phyloP scores from a whole-genome alignment of 2,113 vertebrate species.

The Caranx melampygus region DNA sequence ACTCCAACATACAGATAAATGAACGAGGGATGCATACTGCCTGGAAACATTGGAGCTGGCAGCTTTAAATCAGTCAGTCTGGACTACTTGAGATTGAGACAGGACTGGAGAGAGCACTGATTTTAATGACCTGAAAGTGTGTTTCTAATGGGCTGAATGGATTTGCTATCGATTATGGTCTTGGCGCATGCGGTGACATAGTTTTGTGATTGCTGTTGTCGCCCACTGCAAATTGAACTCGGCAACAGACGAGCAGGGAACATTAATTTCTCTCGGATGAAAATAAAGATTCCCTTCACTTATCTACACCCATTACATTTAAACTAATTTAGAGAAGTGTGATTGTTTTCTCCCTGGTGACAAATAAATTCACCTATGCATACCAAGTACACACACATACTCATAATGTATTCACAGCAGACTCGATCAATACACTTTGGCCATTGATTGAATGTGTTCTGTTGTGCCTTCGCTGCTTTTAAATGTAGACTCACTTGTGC shows the following conservation, averaged over 20 bases:
- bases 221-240: slow-evolving; percentile 55
- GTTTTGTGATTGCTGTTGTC: slow-evolving; percentile 63
- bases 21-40: not conserved
- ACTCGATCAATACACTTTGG: slow-evolving; percentile 40
- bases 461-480: slow-evolving; percentile 26
- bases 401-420: slow-evolving; percentile 25
- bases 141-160: slow-evolving; percentile 67
- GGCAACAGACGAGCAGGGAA: slow-evolving; percentile 34
- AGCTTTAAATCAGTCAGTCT: slow-evolving; percentile 30
- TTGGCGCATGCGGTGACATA: slow-evolving; percentile 35
- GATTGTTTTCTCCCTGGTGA: slow-evolving; percentile 37
- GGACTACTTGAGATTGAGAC: slow-evolving; percentile 33
- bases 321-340: slow-evolving; percentile 40
- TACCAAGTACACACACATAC: not conserved
- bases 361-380: slow-evolving; percentile 28
- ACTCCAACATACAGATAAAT: not conserved
- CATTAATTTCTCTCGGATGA: slow-evolving; percentile 47
- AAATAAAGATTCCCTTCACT: slow-evolving; percentile 54
- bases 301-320: slow-evolving; percentile 44
- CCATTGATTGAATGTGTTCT: slow-evolving; percentile 42
- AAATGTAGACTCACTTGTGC: slow-evolving; percentile 90
- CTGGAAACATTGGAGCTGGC: not conserved
- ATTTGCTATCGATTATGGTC: slow-evolving; percentile 75
- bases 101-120: slow-evolving; percentile 39
- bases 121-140: slow-evolving; percentile 66